Evolutionary conservation across 2,888 invertebrate species (phyloP).

Genomic region (Eupithecia centaureata): DNA sequence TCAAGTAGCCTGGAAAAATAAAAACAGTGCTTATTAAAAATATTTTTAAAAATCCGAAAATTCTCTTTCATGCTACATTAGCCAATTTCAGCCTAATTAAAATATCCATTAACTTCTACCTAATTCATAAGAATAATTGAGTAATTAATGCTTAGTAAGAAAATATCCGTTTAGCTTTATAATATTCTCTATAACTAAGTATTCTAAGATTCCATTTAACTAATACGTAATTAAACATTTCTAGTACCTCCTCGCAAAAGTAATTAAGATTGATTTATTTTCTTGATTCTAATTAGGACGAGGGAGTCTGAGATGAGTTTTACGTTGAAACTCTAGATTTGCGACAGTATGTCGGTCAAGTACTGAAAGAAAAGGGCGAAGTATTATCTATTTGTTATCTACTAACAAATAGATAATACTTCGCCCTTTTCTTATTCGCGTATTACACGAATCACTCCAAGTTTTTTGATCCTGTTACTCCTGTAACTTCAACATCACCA

Average conservation of each 20-base stretch:
- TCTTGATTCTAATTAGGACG: neutral
- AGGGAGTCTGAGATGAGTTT: neutral
- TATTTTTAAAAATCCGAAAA: too few relatives aligned
- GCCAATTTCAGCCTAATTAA: neutral
- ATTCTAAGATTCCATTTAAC: neutral
- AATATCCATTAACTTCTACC: neutral
- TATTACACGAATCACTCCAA: neutral
- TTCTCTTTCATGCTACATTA: neutral
- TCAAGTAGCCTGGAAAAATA: too few relatives aligned
- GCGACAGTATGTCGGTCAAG: neutral
- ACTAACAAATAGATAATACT: too few relatives aligned
- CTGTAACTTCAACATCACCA: neutral
- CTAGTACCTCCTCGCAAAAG: neutral
- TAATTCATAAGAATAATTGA: neutral
- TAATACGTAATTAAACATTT: neutral
- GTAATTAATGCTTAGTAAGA: neutral
- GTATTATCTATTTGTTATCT: neutral
- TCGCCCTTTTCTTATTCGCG: too few relatives aligned
- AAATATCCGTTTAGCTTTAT: constrained; percentile 2
- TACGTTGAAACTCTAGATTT: neutral
- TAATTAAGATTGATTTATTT: neutral
- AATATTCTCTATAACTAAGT: neutral
- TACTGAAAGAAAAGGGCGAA: neutral
- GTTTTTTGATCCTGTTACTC: neutral
- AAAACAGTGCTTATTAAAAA: too few relatives aligned